Evolutionary conservation across 2,797 vertebrate genomes (phyloP).

Genomic region (Liparis tanakae): DNA sequence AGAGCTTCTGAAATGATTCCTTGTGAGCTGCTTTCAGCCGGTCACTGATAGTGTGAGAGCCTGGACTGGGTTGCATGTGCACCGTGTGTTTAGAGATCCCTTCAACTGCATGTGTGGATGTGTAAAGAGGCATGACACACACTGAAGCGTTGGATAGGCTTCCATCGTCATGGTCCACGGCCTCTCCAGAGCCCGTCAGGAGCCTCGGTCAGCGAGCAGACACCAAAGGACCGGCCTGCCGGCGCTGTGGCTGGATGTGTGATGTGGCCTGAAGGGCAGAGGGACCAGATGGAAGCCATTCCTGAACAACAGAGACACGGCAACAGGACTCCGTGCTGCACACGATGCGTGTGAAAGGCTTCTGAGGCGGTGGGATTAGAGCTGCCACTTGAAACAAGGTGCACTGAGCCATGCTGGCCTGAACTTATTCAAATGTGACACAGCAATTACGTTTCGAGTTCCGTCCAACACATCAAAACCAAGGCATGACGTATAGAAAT

Average conservation of each 20-base stretch:
- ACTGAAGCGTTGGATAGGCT: neutral
- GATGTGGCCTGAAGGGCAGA: conserved; percentile 10
- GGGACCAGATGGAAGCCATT: conserved; percentile 36
- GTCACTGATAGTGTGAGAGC: neutral
- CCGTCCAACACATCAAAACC: neutral
- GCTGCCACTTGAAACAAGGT: neutral
- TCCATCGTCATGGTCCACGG: neutral
- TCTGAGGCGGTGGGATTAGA: conserved; percentile 8
- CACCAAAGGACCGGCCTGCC: conserved; percentile 23
- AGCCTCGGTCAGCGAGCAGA: conserved; percentile 20
- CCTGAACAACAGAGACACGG: conserved; percentile 20
- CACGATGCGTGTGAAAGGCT: neutral
- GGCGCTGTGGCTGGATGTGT: conserved; percentile 29
- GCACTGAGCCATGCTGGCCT: neutral
- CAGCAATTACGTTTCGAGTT: neutral
- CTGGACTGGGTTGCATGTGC: neutral
- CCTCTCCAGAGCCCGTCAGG: neutral
- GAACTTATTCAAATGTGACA: neutral
- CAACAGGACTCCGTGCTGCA: neutral
- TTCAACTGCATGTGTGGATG: neutral
- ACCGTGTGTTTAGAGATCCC: neutral
- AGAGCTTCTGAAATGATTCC: neutral
- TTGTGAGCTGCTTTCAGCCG: neutral
- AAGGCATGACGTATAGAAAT: neutral
- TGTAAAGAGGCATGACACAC: neutral